Conservation (phyloP, 2,113 vertebrate genomes). For the Neopipo cinnamomea region DNA sequence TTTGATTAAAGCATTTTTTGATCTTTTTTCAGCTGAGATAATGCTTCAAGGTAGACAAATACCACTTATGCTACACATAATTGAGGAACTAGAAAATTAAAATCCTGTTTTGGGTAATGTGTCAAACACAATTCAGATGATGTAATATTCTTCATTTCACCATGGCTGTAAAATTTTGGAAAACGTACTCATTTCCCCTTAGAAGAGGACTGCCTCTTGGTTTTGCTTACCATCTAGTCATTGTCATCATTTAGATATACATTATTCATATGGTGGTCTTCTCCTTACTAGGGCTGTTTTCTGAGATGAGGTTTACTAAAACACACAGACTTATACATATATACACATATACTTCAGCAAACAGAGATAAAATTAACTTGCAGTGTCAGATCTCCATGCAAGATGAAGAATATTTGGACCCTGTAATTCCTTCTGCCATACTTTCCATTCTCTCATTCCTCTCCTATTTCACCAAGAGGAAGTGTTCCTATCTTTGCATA, state of each 20-base stretch:
- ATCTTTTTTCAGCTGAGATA: background rate
- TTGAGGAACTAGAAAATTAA: background rate
- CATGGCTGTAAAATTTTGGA: background rate
- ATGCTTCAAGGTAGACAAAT: background rate
- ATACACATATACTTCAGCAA: background rate
- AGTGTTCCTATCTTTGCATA: slow-evolving; percentile 18
- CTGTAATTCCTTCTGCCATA: background rate
- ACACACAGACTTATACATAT: background rate
- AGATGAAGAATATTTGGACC: background rate
- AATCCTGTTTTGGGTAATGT: background rate
- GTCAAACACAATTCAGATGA: background rate
- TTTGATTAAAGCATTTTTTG: background rate
- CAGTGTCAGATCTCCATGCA: background rate
- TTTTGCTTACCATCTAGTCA: background rate
- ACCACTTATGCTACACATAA: background rate
- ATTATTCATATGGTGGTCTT: background rate
- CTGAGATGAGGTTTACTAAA: background rate
- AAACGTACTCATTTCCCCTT: background rate
- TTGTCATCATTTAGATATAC: background rate
- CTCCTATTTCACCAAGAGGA: background rate
- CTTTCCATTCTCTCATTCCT: slow-evolving; percentile 17
- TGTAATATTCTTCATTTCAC: background rate
- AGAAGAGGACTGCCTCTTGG: background rate
- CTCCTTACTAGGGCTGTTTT: background rate
- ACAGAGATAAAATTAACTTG: background rate